These are phyloP conservation scores for Pomphorhynchus laevis DNA, from an alignment of 1,140 invertebrate species.

Conservation along the genomic window DNA sequence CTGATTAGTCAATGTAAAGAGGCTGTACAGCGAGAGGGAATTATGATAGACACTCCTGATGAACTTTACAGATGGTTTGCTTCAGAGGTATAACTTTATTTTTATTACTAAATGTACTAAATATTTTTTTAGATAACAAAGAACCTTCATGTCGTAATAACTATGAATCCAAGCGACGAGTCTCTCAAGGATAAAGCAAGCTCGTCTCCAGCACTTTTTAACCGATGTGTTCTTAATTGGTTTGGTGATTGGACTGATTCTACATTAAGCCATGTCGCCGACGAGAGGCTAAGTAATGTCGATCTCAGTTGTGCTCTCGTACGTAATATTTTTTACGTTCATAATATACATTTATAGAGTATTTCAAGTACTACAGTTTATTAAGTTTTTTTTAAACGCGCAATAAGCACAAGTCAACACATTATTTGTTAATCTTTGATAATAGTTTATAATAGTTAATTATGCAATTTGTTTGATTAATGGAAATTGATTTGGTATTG, in stretches of 20 bases:
- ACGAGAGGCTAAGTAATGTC: slow-evolving; percentile 26
- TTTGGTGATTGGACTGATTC: slow-evolving; percentile 97
- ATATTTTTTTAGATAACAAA: slow-evolving; percentile 45
- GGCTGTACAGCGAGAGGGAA: slow-evolving; percentile 68
- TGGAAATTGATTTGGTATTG: too few species aligned
- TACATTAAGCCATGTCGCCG: slow-evolving; percentile 52
- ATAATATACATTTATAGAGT: neutral
- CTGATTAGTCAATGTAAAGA: slow-evolving; percentile 99
- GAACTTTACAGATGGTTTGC: slow-evolving; percentile 97
- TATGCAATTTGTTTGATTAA: too few species aligned
- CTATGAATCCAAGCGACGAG: slow-evolving; percentile 94
- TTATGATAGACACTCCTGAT: slow-evolving; percentile 89
- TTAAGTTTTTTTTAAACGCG: too few species aligned
- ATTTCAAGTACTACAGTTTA: too few species aligned
- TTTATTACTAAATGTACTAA: neutral
- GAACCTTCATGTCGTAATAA: slow-evolving; percentile 94
- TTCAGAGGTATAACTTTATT: slow-evolving; percentile 23
- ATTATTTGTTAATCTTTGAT: too few species aligned
- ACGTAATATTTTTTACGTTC: slow-evolving; percentile 13
- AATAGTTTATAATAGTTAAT: too few species aligned
- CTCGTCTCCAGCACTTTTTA: slow-evolving; percentile 89
- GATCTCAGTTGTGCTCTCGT: slow-evolving; percentile 23
- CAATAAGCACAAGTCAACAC: too few species aligned
- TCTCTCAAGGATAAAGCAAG: slow-evolving; percentile 83
- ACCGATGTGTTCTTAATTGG: slow-evolving; percentile 97